phyloP scores from a whole-genome alignment of 2,888 invertebrate species.

The Cosmorhoe ocellata region DNA sequence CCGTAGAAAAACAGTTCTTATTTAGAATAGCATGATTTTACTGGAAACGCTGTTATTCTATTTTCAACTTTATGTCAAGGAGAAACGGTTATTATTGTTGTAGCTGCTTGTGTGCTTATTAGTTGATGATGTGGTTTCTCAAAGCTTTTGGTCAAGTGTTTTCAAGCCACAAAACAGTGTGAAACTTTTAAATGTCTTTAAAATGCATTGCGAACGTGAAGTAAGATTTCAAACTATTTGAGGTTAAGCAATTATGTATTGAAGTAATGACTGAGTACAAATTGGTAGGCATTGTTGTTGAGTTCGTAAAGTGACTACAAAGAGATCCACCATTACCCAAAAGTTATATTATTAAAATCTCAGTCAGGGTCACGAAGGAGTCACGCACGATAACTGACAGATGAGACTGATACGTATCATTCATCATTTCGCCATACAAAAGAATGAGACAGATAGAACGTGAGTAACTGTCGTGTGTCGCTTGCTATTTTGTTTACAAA shows the following conservation, averaged over 20 bases:
- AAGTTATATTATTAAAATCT: too few species aligned
- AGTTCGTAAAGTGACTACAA: too few species aligned
- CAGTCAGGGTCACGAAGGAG: too few species aligned
- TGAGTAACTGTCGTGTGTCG: neutral
- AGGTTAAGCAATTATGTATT: too few species aligned
- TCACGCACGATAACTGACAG: too few species aligned
- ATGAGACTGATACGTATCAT: too few species aligned
- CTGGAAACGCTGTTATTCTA: neutral
- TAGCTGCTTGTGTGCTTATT: constrained; percentile 3
- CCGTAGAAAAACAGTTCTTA: too few species aligned
- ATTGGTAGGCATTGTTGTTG: too few species aligned
- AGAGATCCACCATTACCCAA: too few species aligned
- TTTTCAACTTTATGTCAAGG: constrained; percentile 4
- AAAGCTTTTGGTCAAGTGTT: constrained; percentile 11
- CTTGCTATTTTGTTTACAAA: constrained; percentile 4
- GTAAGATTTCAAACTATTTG: too few species aligned
- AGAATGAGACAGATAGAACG: constrained; percentile 3
- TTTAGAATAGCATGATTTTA: too few species aligned
- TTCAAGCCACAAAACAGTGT: constrained; percentile 9
- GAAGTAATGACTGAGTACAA: too few species aligned
- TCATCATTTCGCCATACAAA: neutral
- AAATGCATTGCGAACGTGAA: neutral
- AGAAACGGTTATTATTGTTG: neutral
- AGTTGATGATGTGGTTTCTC: constrained; percentile 13
- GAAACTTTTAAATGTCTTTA: constrained; percentile 2